A percentile compares a stretch with the other conserved stretches of the same genome.
phyloP scores from a whole-genome alignment of 2,888 invertebrate genomes.

The Nemurella pictetii region DNA sequence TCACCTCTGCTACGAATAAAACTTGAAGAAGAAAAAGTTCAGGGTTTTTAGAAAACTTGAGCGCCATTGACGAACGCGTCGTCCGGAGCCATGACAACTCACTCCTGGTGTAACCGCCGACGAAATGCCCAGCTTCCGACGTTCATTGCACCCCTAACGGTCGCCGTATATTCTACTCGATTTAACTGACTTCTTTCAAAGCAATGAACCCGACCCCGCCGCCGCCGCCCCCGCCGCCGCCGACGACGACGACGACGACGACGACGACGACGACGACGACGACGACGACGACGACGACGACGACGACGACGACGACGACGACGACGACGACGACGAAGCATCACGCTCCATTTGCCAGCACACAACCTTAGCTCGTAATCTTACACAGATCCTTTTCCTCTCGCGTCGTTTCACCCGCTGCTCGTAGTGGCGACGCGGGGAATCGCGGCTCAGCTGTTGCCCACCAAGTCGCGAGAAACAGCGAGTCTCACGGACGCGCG shows the following conservation, averaged over 20 bases:
- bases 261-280: neutral
- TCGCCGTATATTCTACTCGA: conserved; percentile 18
- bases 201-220: neutral
- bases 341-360: conserved; percentile 16
- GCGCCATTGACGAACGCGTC: too few relatives aligned
- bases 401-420: neutral
- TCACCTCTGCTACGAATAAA: too few relatives aligned
- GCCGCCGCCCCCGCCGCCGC: too few relatives aligned
- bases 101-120: too few relatives aligned
- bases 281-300: neutral
- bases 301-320: neutral
- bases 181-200: conserved; percentile 17
- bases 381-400: conserved; percentile 15
- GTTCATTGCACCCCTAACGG: neutral
- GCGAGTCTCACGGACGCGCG: too few relatives aligned
- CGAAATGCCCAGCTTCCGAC: neutral
- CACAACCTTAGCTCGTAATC: conserved; percentile 8
- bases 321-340: neutral
- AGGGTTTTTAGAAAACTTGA: too few relatives aligned
- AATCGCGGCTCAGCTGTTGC: neutral
- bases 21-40: too few relatives aligned
- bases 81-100: too few relatives aligned
- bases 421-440: neutral
- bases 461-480: too few relatives aligned
- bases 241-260: neutral